phyloP scores from a whole-genome alignment of 2,888 invertebrate genomes.

The Drosophila cyrtoloma region DNA sequence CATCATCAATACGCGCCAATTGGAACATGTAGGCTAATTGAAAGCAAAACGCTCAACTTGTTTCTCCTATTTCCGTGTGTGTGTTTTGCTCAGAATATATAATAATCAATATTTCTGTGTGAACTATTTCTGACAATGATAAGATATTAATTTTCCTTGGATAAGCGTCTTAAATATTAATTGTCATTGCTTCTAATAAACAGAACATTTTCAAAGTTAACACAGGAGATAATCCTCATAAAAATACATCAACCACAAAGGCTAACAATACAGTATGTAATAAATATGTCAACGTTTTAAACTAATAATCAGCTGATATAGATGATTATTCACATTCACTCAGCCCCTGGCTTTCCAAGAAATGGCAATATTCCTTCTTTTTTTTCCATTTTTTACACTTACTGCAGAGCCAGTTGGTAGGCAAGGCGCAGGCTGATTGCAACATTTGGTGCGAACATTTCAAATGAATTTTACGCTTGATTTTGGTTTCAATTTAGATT shows the following conservation, averaged over 20 bases:
- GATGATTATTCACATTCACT: conserved; percentile 4
- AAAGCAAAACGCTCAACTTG: background rate
- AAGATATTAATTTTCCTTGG: background rate
- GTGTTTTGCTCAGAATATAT: background rate
- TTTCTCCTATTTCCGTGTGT: background rate
- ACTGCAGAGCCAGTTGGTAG: conserved; percentile 20
- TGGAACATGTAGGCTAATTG: background rate
- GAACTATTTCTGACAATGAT: background rate
- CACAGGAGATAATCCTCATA: background rate
- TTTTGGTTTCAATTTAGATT: conserved; percentile 75
- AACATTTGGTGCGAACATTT: conserved; percentile 59
- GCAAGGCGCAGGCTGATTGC: background rate
- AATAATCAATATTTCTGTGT: background rate
- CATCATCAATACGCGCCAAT: background rate
- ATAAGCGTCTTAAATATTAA: background rate
- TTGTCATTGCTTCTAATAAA: background rate
- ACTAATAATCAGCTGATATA: background rate
- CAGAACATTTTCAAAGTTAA: background rate
- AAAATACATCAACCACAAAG: background rate
- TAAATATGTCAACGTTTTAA: background rate
- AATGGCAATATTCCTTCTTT: background rate
- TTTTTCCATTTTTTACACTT: conserved; percentile 50
- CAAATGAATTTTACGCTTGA: conserved; percentile 77
- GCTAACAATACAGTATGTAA: background rate
- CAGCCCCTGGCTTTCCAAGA: conserved; percentile 1